phyloP scores from a whole-genome alignment of 2,888 invertebrate species.

The Amitus sp. region DNA sequence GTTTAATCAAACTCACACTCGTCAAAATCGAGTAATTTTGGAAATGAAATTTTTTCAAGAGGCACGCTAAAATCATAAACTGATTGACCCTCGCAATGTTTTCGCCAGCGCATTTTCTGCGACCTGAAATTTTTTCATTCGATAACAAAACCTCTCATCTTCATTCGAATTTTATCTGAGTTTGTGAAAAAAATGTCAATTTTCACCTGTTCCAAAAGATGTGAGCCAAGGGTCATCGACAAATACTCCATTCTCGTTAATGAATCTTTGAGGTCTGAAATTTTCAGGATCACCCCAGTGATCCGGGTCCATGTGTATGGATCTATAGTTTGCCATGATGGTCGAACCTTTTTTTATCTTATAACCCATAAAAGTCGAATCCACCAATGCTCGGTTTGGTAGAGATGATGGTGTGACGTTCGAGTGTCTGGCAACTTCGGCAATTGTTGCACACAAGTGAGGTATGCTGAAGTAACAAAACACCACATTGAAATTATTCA shows the following conservation, averaged over 20 bases:
- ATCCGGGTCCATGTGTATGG: slow-evolving; percentile 74
- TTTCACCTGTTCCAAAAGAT: slow-evolving; percentile 48
- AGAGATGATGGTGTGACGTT: slow-evolving; percentile 81
- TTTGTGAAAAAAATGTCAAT: neutral
- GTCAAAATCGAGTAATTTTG: no score
- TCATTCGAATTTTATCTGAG: neutral
- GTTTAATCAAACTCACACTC: no score
- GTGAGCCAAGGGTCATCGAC: slow-evolving; percentile 51
- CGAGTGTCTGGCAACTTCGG: slow-evolving; percentile 81
- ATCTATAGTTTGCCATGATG: slow-evolving; percentile 77
- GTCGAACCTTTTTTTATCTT: slow-evolving; percentile 72
- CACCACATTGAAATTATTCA: no score
- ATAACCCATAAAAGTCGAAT: slow-evolving; percentile 78
- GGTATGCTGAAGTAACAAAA: slow-evolving; percentile 72
- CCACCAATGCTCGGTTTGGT: slow-evolving; percentile 78
- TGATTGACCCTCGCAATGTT: slow-evolving; percentile 78
- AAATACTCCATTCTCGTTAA: slow-evolving; percentile 70
- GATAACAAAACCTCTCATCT: no score
- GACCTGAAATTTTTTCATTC: slow-evolving; percentile 57
- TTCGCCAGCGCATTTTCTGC: slow-evolving; percentile 84
- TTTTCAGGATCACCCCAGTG: slow-evolving; percentile 74
- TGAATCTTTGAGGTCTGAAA: slow-evolving; percentile 80
- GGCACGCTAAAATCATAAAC: slow-evolving; percentile 77
- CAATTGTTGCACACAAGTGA: slow-evolving; percentile 79
- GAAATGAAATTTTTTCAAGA: slow-evolving; percentile 79